Base-by-base conservation (phyloP, 2,797 vertebrate species). In the Crenuchus spilurus region DNA sequence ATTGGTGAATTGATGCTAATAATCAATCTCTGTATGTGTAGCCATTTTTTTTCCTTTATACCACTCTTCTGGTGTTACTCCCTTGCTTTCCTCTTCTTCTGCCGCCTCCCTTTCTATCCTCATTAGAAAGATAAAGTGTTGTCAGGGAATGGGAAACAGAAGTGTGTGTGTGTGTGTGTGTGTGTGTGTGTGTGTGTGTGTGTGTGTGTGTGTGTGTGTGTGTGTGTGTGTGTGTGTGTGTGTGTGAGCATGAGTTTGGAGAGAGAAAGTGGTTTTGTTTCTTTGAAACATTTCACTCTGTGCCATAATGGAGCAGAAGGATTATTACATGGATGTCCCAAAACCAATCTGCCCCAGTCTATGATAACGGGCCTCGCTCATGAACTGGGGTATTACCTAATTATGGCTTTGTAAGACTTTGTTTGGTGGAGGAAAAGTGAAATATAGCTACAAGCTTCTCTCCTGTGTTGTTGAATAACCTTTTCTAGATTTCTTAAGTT, bases 61-160 rank as follows among this genome's bases (percentile, higher is more conserved):
- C 30, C 30, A 33, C 26, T 16, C 6, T 55, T 51, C 22, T 18
- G 22, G 54, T 42, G 84, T 80, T 77, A 79, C 79, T 66, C 8
- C 51, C 18, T 11, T 5, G 16, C 20, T 31, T 63, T 61, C 24
- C 18, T 70, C 44, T 4, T 31, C 4, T 16, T 35, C 30, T 35
- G 2, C 8, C 46, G 62, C 62, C 65, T 41, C 44, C 28, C 54
- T 80, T 76, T 70, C 77, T 80, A 76, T 72, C 58, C 84, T 88
- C 86, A 84, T 89, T 87, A 89, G 78, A 72, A 77, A 90, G 85
- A 88, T 77, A 57, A 81, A 89, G 83, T 78, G 82, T 81, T 83
- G 82, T 83, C 81, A 75, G 79, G 22, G 48, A 49, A 69, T 42
- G 4, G 1, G 39, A 7, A 33, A 30, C 7, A 16, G n/a, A 42